Base-by-base conservation (phyloP, 1,140 invertebrate genomes). In the Portunus trituberculatus region DNA sequence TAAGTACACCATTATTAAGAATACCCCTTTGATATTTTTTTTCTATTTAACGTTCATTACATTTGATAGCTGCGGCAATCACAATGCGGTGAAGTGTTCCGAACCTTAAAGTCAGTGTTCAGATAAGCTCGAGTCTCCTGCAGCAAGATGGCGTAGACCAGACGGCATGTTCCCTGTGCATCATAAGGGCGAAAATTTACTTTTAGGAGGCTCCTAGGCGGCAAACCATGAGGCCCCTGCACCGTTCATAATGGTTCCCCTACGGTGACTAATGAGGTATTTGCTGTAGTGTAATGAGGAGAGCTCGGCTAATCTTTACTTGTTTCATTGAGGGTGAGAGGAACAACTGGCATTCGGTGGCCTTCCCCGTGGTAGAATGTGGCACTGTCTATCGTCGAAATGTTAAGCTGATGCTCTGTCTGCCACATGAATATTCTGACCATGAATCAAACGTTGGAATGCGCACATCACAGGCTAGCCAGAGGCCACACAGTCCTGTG, bases 331-430 rank as follows among this genome's bases (percentile, higher is more conserved):
- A 25, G 20, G 67, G 20, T 7, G 20, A n/a, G 67, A 25, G 12
- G 8, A 20, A n/a, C 20, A 2, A n/a, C n/a, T 25, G 67, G 67
- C 67, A 76, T 8, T 7, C 20, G 67, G 67, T n/a, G 67, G 67
- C 67, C 67, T 20, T 59, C 20, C 67, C 67, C 67, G 10, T n/a
- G 6, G 25, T 25, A n/a, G 20, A 76, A 7, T 7, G 67, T 76
- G 67, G n/a, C 20, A n/a, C 67, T n/a, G 20, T 76, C 20, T 76
- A 76, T 76, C 67, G 67, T 76, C 67, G 67, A 76, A 76, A 76
- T 76, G 67, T 76, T 76, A 76, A 76, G 67, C 67, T 76, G 67
- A 76, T 76, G 67, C 67, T 76, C 67, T 76, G 67, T 76, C 67
- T 76, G 67, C 67, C 25, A n/a, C 67, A 76, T 76, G 67, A 76